phyloP scores from a whole-genome alignment of 2,797 vertebrate genomes.

The Octomys mimax region DNA sequence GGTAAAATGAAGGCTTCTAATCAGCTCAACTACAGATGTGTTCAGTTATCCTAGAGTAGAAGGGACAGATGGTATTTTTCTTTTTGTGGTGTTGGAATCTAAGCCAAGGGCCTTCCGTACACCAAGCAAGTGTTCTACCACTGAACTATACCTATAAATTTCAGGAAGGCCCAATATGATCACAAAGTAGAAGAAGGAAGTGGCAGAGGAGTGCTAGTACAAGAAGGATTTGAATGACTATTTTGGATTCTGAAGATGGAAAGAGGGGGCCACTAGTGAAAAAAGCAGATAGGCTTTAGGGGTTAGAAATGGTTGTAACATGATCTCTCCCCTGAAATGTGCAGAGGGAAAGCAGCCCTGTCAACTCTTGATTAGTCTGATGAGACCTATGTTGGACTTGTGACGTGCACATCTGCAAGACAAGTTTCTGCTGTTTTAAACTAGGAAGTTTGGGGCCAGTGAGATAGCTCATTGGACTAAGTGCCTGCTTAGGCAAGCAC shows the following conservation, averaged over 20 bases:
- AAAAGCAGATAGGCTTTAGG: background rate
- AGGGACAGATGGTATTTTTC: background rate
- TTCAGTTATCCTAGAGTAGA: background rate
- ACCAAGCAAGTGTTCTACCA: background rate
- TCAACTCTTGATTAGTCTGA: background rate
- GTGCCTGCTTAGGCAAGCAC: no score
- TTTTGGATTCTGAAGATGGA: background rate
- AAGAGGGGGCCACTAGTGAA: background rate
- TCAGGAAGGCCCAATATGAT: background rate
- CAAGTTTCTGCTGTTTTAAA: background rate
- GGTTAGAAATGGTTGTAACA: background rate
- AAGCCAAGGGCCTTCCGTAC: background rate
- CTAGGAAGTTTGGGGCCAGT: background rate
- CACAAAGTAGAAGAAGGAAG: background rate
- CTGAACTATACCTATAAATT: background rate
- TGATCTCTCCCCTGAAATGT: background rate
- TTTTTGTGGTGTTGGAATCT: background rate
- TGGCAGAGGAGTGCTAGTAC: background rate
- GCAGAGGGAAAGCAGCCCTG: background rate
- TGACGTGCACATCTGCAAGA: background rate
- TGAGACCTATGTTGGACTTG: background rate
- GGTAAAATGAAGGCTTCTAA: background rate
- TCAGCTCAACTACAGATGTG: background rate
- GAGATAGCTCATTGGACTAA: no score
- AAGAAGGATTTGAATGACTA: background rate